Percentiles rank a stretch among this genome's conserved stretches.
Evolutionary conservation across 2,797 vertebrate species (phyloP).

Genomic region (Myotis findleyi): DNA sequence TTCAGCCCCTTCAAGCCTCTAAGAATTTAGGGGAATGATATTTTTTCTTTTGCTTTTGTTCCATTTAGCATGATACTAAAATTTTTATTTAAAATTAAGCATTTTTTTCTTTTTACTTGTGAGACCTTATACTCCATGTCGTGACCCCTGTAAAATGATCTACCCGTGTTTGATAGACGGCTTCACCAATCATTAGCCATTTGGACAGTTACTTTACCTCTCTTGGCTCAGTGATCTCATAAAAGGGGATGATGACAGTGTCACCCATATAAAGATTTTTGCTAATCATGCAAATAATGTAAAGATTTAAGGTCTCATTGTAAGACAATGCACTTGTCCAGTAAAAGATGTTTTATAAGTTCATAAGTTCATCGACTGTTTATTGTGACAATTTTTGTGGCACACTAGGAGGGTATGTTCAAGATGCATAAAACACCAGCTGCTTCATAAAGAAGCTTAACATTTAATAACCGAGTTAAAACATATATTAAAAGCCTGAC

Average conservation of each 20-base stretch:
- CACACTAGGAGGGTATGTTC: background rate
- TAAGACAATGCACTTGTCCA: background rate
- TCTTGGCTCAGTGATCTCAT: background rate
- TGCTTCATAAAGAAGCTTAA: background rate
- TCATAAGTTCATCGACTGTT: background rate
- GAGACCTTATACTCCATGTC: background rate
- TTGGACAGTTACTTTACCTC: background rate
- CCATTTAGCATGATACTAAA: background rate
- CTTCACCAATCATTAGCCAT: background rate
- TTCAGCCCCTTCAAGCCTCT: background rate
- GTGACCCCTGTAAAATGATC: background rate
- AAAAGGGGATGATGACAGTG: background rate
- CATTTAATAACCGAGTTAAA: slow-evolving; percentile 20
- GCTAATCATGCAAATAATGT: background rate
- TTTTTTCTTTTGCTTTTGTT: background rate
- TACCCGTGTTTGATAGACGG: background rate
- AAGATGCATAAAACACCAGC: background rate
- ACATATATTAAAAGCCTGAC: background rate
- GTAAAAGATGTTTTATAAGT: background rate
- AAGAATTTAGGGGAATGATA: background rate
- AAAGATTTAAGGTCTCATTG: background rate
- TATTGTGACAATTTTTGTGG: background rate
- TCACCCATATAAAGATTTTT: background rate
- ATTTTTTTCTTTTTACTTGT: background rate
- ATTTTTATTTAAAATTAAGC: slow-evolving; percentile 14